Percentiles rank a stretch among this genome's conserved stretches.
Evolutionary conservation across 2,888 invertebrate genomes (phyloP).

Genomic region (Rhamnusium bicolor): DNA sequence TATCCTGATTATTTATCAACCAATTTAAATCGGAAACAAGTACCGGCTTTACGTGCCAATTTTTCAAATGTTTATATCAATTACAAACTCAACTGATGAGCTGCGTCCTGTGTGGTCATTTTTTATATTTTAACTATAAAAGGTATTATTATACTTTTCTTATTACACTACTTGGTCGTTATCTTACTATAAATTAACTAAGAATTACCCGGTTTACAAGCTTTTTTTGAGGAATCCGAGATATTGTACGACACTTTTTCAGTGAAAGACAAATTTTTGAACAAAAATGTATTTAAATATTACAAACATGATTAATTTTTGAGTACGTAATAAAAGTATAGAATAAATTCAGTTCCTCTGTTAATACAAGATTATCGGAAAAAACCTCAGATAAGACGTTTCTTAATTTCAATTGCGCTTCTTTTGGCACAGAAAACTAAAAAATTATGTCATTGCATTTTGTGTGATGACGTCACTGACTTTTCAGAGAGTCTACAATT

Average conservation of each 20-base stretch:
- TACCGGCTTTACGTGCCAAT: conserved; percentile 63
- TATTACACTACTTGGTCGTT: conserved; percentile 37
- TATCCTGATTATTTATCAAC: conserved; percentile 50
- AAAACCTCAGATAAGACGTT: no score
- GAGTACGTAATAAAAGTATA: no score
- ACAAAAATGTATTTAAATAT: neutral
- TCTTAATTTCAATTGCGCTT: no score
- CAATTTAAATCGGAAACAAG: conserved; percentile 61
- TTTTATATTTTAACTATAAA: conserved; percentile 54
- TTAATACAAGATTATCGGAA: no score
- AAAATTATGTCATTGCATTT: no score
- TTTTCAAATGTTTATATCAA: conserved; percentile 64
- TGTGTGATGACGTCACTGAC: no score
- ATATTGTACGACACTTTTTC: conserved; percentile 7
- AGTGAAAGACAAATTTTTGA: neutral
- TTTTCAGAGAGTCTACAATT: no score
- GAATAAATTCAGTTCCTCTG: no score
- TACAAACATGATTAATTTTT: no score
- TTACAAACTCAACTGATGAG: conserved; percentile 49
- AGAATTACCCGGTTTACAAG: conserved; percentile 22
- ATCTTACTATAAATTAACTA: conserved; percentile 39
- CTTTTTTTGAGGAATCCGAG: conserved; percentile 26
- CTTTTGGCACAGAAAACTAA: no score
- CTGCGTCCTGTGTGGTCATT: conserved; percentile 60
- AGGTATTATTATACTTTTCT: conserved; percentile 58